A percentile compares a stretch with the other conserved stretches of the same genome.
Conservation (phyloP, 2,113 vertebrate species). For the Gymnogyps californianus region DNA sequence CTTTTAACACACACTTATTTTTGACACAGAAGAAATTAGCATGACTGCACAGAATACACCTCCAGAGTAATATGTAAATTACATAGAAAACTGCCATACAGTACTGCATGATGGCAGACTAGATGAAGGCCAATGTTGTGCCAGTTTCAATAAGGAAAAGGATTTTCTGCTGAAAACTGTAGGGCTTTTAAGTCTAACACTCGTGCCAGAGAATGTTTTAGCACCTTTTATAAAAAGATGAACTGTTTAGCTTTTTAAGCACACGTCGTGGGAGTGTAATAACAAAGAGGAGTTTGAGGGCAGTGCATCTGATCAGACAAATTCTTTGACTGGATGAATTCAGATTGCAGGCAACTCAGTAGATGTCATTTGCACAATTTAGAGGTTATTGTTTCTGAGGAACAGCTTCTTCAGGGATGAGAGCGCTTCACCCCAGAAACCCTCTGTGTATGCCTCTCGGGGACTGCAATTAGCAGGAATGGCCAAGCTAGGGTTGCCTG, state of each 20-base stretch:
- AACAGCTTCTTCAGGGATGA: not conserved
- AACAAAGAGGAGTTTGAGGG: not conserved
- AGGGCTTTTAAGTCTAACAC: not conserved
- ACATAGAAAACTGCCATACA: accelerated
- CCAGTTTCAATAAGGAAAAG: not conserved
- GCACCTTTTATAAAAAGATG: not conserved
- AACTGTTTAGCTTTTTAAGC: not conserved
- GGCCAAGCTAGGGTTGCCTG: not conserved
- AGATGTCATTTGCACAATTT: not conserved
- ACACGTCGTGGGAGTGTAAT: not conserved
- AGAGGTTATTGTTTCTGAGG: not conserved
- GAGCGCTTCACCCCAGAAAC: not conserved
- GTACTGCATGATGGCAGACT: not conserved
- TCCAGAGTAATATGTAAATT: not conserved
- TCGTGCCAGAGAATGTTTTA: not conserved
- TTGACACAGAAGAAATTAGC: not conserved
- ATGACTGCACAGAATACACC: not conserved
- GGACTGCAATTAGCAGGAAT: not conserved
- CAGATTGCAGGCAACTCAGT: not conserved
- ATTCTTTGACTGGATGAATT: not conserved
- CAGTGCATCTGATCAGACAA: not conserved
- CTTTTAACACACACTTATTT: not conserved
- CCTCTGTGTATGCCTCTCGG: not conserved
- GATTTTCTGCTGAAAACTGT: not conserved
- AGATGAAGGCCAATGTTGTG: not conserved